These are phyloP conservation scores for Caenorhabditis elegans DNA, from an alignment of 1,140 invertebrate species.

Conservation along the genomic window DNA sequence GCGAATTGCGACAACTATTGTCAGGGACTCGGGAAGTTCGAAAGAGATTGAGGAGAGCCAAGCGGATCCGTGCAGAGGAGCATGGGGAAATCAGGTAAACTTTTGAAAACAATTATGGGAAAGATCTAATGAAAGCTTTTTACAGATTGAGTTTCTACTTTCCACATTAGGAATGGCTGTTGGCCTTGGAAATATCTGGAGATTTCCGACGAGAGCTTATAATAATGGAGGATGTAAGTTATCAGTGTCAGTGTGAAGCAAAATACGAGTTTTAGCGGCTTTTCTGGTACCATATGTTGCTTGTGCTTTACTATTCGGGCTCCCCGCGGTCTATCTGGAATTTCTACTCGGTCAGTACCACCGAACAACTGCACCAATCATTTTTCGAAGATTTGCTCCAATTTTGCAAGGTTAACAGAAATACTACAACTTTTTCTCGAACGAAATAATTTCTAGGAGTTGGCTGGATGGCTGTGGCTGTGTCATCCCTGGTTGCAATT, in stretches of 20 bases:
- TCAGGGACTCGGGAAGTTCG: background rate
- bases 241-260: background rate
- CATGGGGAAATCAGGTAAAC: conserved; percentile 4
- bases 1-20: background rate
- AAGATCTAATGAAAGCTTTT: background rate
- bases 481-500: conserved; percentile 69
- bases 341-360: conserved; percentile 92
- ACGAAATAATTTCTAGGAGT: too few species aligned
- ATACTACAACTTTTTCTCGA: too few species aligned
- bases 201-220: conserved; percentile 67
- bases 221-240: conserved; percentile 65
- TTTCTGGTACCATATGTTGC: conserved; percentile 93
- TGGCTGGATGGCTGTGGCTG: conserved; percentile 54
- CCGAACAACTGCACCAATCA: conserved; percentile 88
- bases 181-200: conserved; percentile 50
- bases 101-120: too few species aligned
- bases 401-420: too few species aligned
- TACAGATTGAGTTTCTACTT: conserved; percentile 41
- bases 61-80: background rate
- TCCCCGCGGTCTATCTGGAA: conserved; percentile 97
- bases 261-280: conserved; percentile 69
- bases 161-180: conserved; percentile 47
- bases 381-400: conserved; percentile 83
- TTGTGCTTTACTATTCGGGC: conserved; percentile 81
- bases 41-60: background rate